A percentile compares a stretch with the other conserved stretches of the same genome.
These are phyloP conservation scores for Eulacestoma nigropectus DNA, from an alignment of 2,113 vertebrate species.

Conservation along the genomic window DNA sequence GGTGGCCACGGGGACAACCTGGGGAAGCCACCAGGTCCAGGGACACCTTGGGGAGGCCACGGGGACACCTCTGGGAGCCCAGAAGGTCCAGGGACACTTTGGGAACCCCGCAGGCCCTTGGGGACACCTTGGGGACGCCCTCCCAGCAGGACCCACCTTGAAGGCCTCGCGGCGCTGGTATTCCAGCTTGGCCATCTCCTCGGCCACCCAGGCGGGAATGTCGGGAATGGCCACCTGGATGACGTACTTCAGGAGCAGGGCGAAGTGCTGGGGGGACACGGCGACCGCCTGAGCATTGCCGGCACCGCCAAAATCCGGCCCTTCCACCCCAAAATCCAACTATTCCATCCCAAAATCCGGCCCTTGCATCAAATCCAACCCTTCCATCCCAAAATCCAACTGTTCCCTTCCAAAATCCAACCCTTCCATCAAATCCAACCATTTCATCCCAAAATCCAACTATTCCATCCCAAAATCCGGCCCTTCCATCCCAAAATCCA, in stretches of 20 bases:
- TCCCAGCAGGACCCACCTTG: constrained; percentile 74
- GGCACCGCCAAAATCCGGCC: neutral
- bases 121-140: neutral
- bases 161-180: constrained; percentile 93
- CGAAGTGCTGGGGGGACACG: constrained; percentile 80
- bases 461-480: too few relatives aligned
- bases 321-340: accelerated
- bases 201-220: constrained; percentile 89
- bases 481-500: too few relatives aligned
- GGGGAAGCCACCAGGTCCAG: too few relatives aligned
- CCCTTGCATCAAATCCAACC: too few relatives aligned
- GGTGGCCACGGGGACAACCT: too few relatives aligned
- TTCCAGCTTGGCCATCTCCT: constrained; percentile 95
- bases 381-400: neutral
- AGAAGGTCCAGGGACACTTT: neutral
- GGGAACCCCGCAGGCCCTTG: neutral
- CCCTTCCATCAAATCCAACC: too few relatives aligned
- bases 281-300: accelerated
- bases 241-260: constrained; percentile 89
- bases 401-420: too few relatives aligned
- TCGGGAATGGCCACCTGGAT: constrained; percentile 93
- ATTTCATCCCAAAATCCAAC: too few relatives aligned
- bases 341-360: too few relatives aligned
- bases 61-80: too few relatives aligned
- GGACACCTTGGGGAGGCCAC: too few relatives aligned